Conservation (phyloP, 2,888 invertebrate genomes). For the Rhodophaea formosa region DNA sequence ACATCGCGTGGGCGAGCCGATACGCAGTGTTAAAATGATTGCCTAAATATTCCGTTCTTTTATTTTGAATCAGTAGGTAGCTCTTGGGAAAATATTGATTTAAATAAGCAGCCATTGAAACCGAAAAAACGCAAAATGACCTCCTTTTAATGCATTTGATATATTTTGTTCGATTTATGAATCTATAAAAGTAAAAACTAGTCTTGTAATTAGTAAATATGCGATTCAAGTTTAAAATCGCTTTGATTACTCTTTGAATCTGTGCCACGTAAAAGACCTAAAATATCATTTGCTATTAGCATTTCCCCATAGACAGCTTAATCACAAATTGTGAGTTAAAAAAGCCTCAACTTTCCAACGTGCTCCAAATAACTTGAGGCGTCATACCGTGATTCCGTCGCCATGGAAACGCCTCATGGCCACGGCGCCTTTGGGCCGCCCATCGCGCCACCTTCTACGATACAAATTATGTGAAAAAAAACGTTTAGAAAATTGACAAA, state of each 20-base stretch:
- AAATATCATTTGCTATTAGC: too few relatives aligned
- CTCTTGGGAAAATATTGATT: not conserved
- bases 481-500: not conserved
- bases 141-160: too few relatives aligned
- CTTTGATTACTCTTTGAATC: too few relatives aligned
- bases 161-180: too few relatives aligned
- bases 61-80: not conserved
- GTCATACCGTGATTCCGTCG: conserved; percentile 26
- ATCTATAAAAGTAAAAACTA: too few relatives aligned
- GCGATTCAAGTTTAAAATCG: too few relatives aligned
- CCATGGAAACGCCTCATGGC: conserved; percentile 35
- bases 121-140: too few relatives aligned
- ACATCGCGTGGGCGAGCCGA: not conserved
- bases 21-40: not conserved
- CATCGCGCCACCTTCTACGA: conserved; percentile 12
- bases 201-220: too few relatives aligned
- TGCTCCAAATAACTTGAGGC: conserved; percentile 28
- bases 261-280: too few relatives aligned
- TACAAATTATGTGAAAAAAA: conserved; percentile 14
- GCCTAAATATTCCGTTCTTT: conserved; percentile 10
- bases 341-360: conserved; percentile 25
- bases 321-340: not conserved
- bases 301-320: not conserved
- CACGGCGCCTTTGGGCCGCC: conserved; percentile 27
- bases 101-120: too few relatives aligned